Evolutionary conservation across 2,797 vertebrate genomes (phyloP), one percentile per base, ranked within the genome.

Genomic region (Pempheris klunzingeri): DNA sequence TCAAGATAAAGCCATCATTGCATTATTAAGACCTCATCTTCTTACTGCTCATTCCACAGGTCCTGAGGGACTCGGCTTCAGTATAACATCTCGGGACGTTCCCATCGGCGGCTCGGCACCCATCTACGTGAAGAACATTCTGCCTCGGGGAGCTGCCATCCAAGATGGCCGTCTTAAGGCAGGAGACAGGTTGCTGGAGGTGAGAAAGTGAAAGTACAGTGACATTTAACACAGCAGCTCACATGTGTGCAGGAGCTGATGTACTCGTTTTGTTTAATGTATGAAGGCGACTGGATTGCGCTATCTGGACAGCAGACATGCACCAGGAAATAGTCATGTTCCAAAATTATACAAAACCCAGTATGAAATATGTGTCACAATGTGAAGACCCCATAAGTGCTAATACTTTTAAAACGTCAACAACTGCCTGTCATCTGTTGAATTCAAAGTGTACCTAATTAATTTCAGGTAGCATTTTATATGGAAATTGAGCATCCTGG

Each of bases 61-160:
- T 86, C 96, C 96, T 0, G 97, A 99, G 95, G 97, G 97, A 26
- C 95, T 99, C 43, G 97, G 98, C 46, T 99, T 99, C 92, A 99
- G 97, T 81, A 99, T 99, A 74, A 99, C 97, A 1, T 98, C 98
- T 6, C 92, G 97, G 73, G 98, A 99, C 46, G 97, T 98, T 34
- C 97, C 97, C 49, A 95, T 99, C 65, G 97, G 97, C 22, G 97
- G 97, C 76, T 97, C 97, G 2, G 97, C 97, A 41, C 97, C 97
- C 74, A 98, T 99, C 92, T 99, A 98, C 55, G 97, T 99, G 86
- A 99, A 99, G 92, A 99, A 98, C 87, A 98, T 99, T 26, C 96
- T 99, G 65, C 96, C 97, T 0, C 95, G 97, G 78, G 97, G 97
- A n/a, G 97, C 97, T 4, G 97, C 97, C 82, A 98, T 99, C 90